These are phyloP conservation scores for Eupithecia centaureata DNA, from an alignment of 2,888 invertebrate species.

Conservation along the genomic window DNA sequence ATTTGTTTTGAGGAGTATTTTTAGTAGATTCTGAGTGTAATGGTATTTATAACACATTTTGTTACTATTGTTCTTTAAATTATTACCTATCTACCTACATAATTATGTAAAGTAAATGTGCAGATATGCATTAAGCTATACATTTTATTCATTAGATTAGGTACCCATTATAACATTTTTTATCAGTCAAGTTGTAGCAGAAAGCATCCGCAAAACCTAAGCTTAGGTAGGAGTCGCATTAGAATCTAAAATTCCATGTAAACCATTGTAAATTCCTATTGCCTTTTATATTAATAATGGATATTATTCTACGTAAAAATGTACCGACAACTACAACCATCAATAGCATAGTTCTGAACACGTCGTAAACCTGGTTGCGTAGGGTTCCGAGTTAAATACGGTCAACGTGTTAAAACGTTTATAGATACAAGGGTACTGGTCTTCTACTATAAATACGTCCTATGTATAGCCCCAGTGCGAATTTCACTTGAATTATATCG, in stretches of 20 bases:
- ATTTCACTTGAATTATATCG: neutral
- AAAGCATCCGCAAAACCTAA: neutral
- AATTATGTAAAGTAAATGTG: neutral
- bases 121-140: too few relatives aligned
- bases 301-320: neutral
- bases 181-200: neutral
- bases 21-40: too few relatives aligned
- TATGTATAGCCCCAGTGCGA: neutral
- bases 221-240: too few relatives aligned
- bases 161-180: too few relatives aligned
- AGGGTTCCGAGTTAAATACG: neutral
- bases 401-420: neutral
- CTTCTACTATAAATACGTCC: neutral
- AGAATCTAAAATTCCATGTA: neutral
- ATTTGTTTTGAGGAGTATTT: neutral
- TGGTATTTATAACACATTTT: too few relatives aligned
- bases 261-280: neutral
- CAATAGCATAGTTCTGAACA: conserved; percentile 1
- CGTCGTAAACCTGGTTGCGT: conserved; percentile 9
- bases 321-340: neutral
- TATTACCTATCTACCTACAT: neutral
- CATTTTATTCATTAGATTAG: too few relatives aligned
- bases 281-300: neutral
- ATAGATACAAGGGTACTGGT: neutral
- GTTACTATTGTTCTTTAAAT: too few relatives aligned